phyloP scores from a whole-genome alignment of 2,113 vertebrate genomes.

The Microcebus ravelobensis region DNA sequence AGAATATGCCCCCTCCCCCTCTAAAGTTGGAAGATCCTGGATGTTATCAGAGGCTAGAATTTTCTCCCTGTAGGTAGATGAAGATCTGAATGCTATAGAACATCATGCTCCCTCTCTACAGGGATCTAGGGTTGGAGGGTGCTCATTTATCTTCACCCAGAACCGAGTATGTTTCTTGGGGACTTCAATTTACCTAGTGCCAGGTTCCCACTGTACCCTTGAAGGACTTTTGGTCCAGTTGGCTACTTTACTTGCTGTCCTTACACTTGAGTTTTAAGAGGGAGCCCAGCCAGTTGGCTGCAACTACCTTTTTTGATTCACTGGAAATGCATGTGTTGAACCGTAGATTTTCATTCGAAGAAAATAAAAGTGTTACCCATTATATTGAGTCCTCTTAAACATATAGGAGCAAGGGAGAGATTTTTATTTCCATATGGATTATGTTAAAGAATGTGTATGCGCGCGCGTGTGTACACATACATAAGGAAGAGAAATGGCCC shows the following conservation, averaged over 20 bases:
- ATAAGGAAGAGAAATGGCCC: constrained; percentile 81
- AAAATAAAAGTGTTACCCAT: constrained; percentile 76
- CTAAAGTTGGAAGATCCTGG: background rate
- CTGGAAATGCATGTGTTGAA: constrained; percentile 79
- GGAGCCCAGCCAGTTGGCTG: constrained; percentile 73
- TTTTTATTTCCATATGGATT: constrained; percentile 87
- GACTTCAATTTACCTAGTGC: background rate
- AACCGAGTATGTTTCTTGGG: background rate
- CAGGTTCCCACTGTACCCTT: constrained; percentile 23
- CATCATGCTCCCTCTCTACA: fast-evolving
- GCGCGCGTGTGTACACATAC: constrained; percentile 62
- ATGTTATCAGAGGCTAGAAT: background rate
- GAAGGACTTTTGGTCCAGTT: constrained; percentile 57
- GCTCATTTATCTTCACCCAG: background rate
- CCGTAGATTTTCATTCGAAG: constrained; percentile 82
- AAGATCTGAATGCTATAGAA: fast-evolving
- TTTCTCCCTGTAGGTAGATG: background rate
- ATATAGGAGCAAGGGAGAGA: constrained; percentile 22
- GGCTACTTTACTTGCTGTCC: constrained; percentile 60
- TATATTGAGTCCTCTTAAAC: constrained; percentile 81
- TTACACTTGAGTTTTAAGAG: constrained; percentile 73
- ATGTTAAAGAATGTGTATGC: constrained; percentile 81
- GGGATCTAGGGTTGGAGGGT: too few species aligned
- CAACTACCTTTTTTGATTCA: constrained; percentile 77
- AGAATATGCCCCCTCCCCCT: too few species aligned